Conservation (phyloP, 2,888 invertebrate species). For the Lycocerus yunnanus region DNA sequence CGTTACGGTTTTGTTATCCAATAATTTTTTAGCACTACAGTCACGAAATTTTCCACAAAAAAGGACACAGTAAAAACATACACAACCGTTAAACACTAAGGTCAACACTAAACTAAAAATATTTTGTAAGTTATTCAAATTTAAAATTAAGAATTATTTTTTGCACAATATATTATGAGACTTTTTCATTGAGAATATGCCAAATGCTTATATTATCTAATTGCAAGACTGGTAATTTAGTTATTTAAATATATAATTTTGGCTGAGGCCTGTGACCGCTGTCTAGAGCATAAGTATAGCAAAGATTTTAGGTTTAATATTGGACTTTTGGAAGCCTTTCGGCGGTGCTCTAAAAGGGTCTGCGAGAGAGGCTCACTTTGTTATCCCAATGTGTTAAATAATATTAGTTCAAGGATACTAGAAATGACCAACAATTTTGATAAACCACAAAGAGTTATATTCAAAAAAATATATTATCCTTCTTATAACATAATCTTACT, state of each 20-base stretch:
- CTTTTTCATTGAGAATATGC: neutral
- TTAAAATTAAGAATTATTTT: neutral
- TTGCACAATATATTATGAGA: neutral
- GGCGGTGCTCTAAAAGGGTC: neutral
- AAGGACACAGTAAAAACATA: neutral
- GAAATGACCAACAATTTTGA: neutral
- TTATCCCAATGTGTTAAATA: neutral
- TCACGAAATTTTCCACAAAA: neutral
- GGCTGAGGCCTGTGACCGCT: neutral
- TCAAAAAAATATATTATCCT: neutral
- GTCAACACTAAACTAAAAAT: neutral
- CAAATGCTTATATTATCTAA: neutral
- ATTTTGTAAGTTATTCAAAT: neutral
- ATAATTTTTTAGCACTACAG: neutral
- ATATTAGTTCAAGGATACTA: neutral
- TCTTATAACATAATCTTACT: too few species aligned
- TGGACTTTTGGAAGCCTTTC: neutral
- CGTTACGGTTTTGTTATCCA: neutral
- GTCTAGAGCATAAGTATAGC: neutral
- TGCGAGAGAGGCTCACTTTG: neutral
- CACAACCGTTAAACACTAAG: neutral
- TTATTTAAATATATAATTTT: neutral
- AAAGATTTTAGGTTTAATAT: neutral
- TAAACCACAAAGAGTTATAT: neutral
- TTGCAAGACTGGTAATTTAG: neutral